These are phyloP conservation scores for Drosophila lowei DNA, from an alignment of 1,140 invertebrate species.

Conservation along the genomic window DNA sequence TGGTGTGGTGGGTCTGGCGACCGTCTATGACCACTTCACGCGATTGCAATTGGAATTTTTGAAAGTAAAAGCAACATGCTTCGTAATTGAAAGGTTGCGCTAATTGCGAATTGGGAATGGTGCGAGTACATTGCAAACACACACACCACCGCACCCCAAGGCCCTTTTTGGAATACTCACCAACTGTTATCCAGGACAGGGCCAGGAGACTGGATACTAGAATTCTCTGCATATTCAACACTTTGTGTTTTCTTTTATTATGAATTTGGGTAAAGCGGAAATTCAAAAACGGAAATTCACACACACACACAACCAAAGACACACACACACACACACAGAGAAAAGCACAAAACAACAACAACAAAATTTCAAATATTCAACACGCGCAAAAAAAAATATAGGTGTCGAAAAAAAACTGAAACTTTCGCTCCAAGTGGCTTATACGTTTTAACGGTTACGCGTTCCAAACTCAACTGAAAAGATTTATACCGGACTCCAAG, in stretches of 20 bases:
- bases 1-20: background rate
- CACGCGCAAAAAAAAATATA: slow-evolving; percentile 4
- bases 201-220: slow-evolving; percentile 55
- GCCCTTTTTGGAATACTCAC: slow-evolving; percentile 49
- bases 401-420: slow-evolving; percentile 19
- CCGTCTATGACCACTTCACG: slow-evolving; percentile 21
- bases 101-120: slow-evolving; percentile 30
- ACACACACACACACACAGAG: background rate
- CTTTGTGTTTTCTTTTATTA: slow-evolving; percentile 9
- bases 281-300: slow-evolving; percentile 15
- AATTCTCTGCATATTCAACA: slow-evolving; percentile 40
- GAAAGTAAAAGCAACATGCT: slow-evolving; percentile 71
- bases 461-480: slow-evolving; percentile 82
- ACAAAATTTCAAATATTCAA: slow-evolving; percentile 24
- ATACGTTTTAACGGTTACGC: slow-evolving; percentile 80
- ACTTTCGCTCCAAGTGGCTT: slow-evolving; percentile 57
- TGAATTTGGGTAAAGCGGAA: background rate
- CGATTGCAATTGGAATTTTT: slow-evolving; percentile 65
- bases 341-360: slow-evolving; percentile 11
- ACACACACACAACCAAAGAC: too few species aligned
- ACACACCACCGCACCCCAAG: background rate
- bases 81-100: slow-evolving; percentile 56
- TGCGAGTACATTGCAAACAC: background rate
- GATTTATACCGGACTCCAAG: slow-evolving; percentile 78
- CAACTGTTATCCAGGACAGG: slow-evolving; percentile 56